A percentile compares a stretch with the other conserved stretches of the same genome.
Evolutionary conservation across 2,888 invertebrate genomes (phyloP).

Genomic region (Brachylomia viminalis): DNA sequence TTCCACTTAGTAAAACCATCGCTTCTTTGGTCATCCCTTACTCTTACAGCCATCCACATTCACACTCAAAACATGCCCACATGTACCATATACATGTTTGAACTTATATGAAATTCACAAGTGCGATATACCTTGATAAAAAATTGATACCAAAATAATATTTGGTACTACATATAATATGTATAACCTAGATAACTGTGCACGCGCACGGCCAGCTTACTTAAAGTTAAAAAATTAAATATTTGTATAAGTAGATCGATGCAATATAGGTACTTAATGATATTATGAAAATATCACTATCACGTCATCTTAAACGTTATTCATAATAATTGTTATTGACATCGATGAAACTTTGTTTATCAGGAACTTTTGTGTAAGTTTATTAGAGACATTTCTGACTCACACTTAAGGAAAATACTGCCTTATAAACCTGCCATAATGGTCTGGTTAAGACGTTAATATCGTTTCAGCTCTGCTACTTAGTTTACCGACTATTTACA

Average conservation of each 20-base stretch:
- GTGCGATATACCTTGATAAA: conserved; percentile 10
- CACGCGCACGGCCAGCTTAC: not conserved
- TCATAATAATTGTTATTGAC: conserved; percentile 1
- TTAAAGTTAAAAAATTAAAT: conserved; percentile 18
- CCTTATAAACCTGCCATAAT: not conserved
- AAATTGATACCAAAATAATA: conserved; percentile 12
- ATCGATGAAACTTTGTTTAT: not conserved
- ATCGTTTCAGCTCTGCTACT: not conserved
- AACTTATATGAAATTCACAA: not conserved
- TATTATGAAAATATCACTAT: not conserved
- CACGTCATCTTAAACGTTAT: not conserved
- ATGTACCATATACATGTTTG: too few relatives aligned
- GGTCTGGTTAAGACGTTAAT: not conserved
- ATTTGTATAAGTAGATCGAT: conserved; percentile 4
- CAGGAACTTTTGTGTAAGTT: too few relatives aligned
- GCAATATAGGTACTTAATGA: conserved; percentile 7
- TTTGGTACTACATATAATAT: not conserved
- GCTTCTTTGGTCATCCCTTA: not conserved
- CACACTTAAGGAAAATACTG: not conserved
- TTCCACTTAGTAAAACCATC: not conserved
- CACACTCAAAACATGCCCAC: too few relatives aligned
- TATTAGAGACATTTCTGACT: not conserved
- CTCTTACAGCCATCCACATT: too few relatives aligned
- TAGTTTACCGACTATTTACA: not conserved
- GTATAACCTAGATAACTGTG: conserved; percentile 1